phyloP scores from a whole-genome alignment of 1,140 invertebrate genomes.

The Lepidostoma basale region DNA sequence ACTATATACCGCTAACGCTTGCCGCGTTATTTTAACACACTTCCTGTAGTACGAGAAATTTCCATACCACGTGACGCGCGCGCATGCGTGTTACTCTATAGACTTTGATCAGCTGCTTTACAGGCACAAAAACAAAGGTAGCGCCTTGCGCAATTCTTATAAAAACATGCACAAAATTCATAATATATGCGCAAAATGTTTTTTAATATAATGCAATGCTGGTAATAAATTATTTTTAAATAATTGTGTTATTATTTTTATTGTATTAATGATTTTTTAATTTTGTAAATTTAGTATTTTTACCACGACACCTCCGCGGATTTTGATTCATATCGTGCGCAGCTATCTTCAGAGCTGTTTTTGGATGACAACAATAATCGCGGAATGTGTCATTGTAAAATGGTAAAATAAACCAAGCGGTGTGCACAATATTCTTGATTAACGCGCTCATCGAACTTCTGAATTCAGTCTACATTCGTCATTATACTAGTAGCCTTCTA shows the following conservation, averaged over 20 bases:
- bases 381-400: background rate
- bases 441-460: background rate
- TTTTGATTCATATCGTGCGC: background rate
- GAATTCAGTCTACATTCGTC: background rate
- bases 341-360: background rate
- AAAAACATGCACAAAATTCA: too few relatives aligned
- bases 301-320: background rate
- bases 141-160: background rate
- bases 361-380: background rate
- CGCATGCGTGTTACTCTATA: slow-evolving; percentile 13
- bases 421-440: background rate
- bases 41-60: slow-evolving; percentile 5
- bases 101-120: slow-evolving; percentile 15
- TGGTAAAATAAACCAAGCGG: background rate
- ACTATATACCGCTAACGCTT: too few relatives aligned
- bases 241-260: background rate
- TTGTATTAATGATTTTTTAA: background rate
- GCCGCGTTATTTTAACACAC: too few relatives aligned
- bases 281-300: too few relatives aligned
- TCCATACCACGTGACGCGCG: slow-evolving; percentile 8
- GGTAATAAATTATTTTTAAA: background rate
- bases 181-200: too few relatives aligned
- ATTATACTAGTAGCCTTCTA: slow-evolving; percentile 71
- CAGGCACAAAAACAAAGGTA: background rate
- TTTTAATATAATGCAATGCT: too few relatives aligned